A percentile compares a stretch with the other conserved stretches of the same genome.
These are phyloP conservation scores for Sarcophaga peregrina DNA, from an alignment of 1,140 invertebrate species.

Conservation along the genomic window DNA sequence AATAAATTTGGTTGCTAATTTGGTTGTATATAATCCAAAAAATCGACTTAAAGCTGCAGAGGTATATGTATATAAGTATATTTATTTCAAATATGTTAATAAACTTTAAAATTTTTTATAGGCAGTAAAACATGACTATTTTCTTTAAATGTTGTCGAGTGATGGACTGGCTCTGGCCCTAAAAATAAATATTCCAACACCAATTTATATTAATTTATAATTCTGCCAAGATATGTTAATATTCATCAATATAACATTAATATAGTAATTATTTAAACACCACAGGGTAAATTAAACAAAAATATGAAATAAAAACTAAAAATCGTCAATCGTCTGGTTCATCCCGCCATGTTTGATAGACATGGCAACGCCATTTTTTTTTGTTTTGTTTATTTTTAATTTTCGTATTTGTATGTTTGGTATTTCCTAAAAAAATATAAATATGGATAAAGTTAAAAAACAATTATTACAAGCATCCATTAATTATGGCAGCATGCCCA, in stretches of 20 bases:
- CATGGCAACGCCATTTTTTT: not conserved
- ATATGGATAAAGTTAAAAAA: conserved; percentile 42
- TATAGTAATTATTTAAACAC: too few species aligned
- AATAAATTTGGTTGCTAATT: conserved; percentile 79
- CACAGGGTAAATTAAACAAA: too few species aligned
- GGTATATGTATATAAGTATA: conserved; percentile 69
- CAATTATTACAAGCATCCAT: conserved; percentile 39
- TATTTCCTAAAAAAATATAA: not conserved
- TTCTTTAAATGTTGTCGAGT: conserved; percentile 38
- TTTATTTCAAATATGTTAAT: conserved; percentile 1
- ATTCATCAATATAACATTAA: too few species aligned
- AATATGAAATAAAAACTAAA: too few species aligned
- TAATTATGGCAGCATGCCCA: conserved; percentile 37
- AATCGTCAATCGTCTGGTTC: too few species aligned
- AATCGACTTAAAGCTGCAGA: conserved; percentile 84
- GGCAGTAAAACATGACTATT: conserved; percentile 60
- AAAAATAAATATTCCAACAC: too few species aligned
- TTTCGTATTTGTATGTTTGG: too few species aligned
- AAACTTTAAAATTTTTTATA: conserved; percentile 44
- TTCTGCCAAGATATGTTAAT: too few species aligned
- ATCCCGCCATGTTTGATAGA: too few species aligned
- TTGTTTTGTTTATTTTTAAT: not conserved
- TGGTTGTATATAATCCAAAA: conserved; percentile 85
- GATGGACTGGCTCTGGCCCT: not conserved
- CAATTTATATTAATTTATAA: too few species aligned